Base-by-base conservation (phyloP, 2,797 vertebrate genomes). In the Eulemur mongoz region DNA sequence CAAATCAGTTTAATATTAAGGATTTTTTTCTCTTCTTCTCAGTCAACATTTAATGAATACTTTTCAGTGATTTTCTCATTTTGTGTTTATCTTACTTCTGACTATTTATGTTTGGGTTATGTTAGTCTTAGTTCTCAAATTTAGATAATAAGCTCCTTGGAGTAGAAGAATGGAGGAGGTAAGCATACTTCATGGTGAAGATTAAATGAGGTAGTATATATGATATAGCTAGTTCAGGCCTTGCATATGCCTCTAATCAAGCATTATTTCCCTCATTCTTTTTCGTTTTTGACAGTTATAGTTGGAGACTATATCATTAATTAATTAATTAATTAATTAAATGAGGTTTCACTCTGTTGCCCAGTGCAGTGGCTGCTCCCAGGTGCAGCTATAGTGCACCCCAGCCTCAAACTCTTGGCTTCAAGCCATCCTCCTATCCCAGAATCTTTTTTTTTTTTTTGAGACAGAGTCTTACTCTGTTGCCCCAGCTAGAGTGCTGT, bases 31-130 rank as follows among this genome's bases (percentile, higher is more conserved):
- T 35, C 5, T 4, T 63, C 5, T 76, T 79, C 32, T 85, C 4
- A 30, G 15, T 73, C 43, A 87, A 1, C 35, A 43, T 63, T 90
- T 80, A 92, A 48, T 79, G 8, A 88, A 72, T 45, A 79, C 45
- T 43, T 94, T 69, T 96, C 35, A 92, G 45, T 89, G 69, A 72
- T 48, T 45, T 59, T 90, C 86, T 86, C 69, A 92, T 40, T 91
- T 75, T 94, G 2, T 76, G 30, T 85, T 91, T 94, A 35, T 88
- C 73, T 85, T 85, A 38, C 48, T 63, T 86, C 35, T 86, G 43
- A 25, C 73, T 73, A 25, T 91, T 91, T 70, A 17, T 75, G 10
- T 91, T 93, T 76, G 54, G 79, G 12, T 32, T 81, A 12, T 50
- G 18, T 89, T 73, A 45, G 63, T 90, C 84, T 65, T 79, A 73